phyloP scores from a whole-genome alignment of 2,113 vertebrate genomes.

The Elephas maximus region DNA sequence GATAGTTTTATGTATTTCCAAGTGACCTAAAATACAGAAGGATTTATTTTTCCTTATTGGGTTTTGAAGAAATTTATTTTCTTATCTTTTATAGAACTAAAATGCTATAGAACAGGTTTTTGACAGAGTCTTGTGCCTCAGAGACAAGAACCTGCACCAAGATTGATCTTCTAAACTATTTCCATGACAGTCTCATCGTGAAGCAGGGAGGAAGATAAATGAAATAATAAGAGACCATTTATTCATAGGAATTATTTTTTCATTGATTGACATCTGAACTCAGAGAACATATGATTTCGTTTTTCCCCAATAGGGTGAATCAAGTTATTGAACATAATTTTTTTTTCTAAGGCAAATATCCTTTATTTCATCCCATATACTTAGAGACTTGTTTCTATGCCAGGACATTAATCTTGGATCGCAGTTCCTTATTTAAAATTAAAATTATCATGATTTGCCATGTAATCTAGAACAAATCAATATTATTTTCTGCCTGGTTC shows the following conservation, averaged over 20 bases:
- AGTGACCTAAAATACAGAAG: not conserved
- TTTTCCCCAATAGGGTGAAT: conserved; percentile 55
- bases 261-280: conserved; percentile 78
- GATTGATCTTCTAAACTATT: conserved; percentile 67
- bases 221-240: conserved; percentile 74
- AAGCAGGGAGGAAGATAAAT: conserved; percentile 66
- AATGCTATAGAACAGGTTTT: conserved; percentile 13
- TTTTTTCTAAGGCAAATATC: conserved; percentile 42
- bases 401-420: not conserved
- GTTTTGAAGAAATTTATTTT: conserved; percentile 23
- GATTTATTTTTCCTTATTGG: not conserved
- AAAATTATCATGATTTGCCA: not conserved
- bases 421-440: not conserved
- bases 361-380: not conserved
- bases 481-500: not conserved
- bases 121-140: conserved; percentile 49
- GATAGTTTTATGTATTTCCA: not conserved
- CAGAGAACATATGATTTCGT: conserved; percentile 68
- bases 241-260: conserved; percentile 72
- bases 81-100: conserved; percentile 27
- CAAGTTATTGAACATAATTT: conserved; percentile 43
- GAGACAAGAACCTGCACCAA: conserved; percentile 16
- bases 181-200: conserved; percentile 74
- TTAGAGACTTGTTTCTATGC: not conserved
- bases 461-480: not conserved